A percentile compares a stretch with the other conserved stretches of the same genome.
These are phyloP conservation scores for Brassicogethes aeneus DNA, from an alignment of 2,888 invertebrate species.

Conservation along the genomic window DNA sequence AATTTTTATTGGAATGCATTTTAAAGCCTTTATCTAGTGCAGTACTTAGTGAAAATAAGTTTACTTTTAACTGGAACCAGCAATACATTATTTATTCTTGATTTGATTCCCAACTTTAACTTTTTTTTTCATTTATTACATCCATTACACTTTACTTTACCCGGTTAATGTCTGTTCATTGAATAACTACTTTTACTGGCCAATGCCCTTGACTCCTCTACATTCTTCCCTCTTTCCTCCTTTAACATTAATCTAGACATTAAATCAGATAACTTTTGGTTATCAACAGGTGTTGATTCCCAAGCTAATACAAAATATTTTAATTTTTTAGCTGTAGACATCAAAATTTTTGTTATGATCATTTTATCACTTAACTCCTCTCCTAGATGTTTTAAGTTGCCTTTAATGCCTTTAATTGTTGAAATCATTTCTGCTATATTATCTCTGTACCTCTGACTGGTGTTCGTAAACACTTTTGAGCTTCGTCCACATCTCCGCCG, in stretches of 20 bases:
- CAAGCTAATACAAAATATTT: conserved; percentile 18
- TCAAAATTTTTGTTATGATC: conserved; percentile 16
- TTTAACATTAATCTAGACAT: conserved; percentile 18
- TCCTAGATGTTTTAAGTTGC: conserved; percentile 15
- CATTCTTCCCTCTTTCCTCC: conserved; percentile 16
- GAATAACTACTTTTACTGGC: neutral
- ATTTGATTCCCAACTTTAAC: conserved; percentile 10
- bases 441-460: conserved; percentile 15
- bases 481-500: conserved; percentile 22
- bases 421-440: conserved; percentile 13
- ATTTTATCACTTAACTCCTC: conserved; percentile 18
- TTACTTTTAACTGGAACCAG: conserved; percentile 11
- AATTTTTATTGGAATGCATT: conserved; percentile 7
- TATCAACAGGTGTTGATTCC: conserved; percentile 18
- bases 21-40: conserved; percentile 11
- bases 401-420: conserved; percentile 15
- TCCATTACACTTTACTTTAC: conserved; percentile 6
- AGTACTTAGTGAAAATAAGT: conserved; percentile 11
- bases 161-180: neutral
- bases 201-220: conserved; percentile 6
- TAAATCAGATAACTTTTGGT: conserved; percentile 20
- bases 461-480: conserved; percentile 16
- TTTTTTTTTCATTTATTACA: conserved; percentile 14
- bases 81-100: conserved; percentile 11
- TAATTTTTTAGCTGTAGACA: conserved; percentile 15